Base-by-base conservation (phyloP, 2,113 vertebrate species). In the Argyrosomus japonicus region DNA sequence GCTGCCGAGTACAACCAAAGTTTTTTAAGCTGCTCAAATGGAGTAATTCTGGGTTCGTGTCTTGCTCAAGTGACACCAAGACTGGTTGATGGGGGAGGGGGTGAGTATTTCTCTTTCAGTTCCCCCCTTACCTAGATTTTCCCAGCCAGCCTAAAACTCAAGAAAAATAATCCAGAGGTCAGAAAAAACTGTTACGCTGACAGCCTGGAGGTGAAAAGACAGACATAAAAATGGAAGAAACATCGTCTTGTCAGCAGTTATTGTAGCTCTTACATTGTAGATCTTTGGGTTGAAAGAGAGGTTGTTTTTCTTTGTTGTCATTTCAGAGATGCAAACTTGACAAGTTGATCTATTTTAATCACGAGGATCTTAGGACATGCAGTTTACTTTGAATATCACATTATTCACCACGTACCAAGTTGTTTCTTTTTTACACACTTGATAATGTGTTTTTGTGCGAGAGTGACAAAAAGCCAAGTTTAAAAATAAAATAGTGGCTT, bases 81-180 rank as follows among this genome's bases (percentile, higher is more conserved):
- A 68, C 77, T 19, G 53, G 0, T 27, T 57, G 60, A 62, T 25
- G 29, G 57, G 78, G 48, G 75, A 56, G 65, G 36, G 36, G 58
- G 58, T 7, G 62, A 45, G 51, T 61, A 12, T 25, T 62, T 71
- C 50, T 79, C 62, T 56, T 6, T 60, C 40, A 36, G 48, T 12
- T 11, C 45, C 1, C 50, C 10, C 29, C 25, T n/a, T 6, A 51
- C 23, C 17, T 15, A 18, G 32, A 79, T 58, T 83, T 76, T 73
- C 62, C 51, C 51, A 51, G 68, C 11, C 48, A 62, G 70, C 18
- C 63, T 15, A 19, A 14, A 88, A 74, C 51, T 85, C 64, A 77
- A 79, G 27, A 88, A 89, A 75, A 87, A 88, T 84, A 82, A 71
- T 74, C 43, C 77, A 73, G 51, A 87, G 80, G 85, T 86, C 85